phyloP scores from a whole-genome alignment of 2,113 vertebrate genomes.

The Cinclus mexicanus region DNA sequence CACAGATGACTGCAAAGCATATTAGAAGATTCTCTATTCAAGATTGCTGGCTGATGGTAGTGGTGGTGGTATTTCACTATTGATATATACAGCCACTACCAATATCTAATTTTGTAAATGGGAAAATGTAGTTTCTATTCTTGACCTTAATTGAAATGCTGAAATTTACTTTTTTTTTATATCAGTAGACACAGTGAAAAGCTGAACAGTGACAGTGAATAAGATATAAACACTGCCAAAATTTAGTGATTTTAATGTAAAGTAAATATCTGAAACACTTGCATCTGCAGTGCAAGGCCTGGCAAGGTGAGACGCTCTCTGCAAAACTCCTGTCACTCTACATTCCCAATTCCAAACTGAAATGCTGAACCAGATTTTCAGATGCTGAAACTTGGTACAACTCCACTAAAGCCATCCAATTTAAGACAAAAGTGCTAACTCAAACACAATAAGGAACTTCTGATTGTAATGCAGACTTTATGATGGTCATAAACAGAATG shows the following conservation, averaged over 20 bases:
- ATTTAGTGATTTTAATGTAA: background rate
- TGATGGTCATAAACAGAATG: fast-evolving
- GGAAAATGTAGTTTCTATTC: background rate
- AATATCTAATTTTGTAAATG: background rate
- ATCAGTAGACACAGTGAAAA: background rate
- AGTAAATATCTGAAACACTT: background rate
- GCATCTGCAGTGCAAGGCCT: background rate
- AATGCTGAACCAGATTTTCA: background rate
- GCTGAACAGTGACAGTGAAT: background rate
- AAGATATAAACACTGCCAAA: background rate
- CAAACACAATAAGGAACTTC: background rate
- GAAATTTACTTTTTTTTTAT: background rate
- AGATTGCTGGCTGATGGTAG: background rate
- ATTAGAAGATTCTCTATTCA: background rate
- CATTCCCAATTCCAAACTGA: background rate
- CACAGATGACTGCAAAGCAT: background rate
- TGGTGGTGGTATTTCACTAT: background rate
- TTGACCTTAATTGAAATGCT: background rate
- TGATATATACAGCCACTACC: background rate
- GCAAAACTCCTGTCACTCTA: background rate
- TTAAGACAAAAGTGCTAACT: background rate
- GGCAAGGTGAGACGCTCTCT: background rate
- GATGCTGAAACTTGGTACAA: background rate
- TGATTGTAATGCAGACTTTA: background rate
- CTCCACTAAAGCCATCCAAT: background rate